phyloP scores from a whole-genome alignment of 1,140 invertebrate species.

The Gryllus bimaculatus region DNA sequence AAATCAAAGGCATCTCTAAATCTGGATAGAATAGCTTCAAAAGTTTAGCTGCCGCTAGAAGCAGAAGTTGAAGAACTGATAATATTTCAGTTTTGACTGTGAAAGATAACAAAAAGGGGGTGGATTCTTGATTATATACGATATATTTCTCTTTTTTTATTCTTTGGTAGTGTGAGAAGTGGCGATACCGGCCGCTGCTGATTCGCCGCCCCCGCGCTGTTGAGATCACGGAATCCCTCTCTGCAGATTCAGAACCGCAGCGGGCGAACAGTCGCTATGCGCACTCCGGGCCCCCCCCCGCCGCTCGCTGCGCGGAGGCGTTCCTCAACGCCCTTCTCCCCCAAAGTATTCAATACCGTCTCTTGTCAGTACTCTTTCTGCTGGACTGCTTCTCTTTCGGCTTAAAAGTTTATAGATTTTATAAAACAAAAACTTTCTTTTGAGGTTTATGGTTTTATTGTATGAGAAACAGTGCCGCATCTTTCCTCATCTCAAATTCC shows the following conservation, averaged over 20 bases:
- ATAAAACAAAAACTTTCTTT: neutral
- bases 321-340: neutral
- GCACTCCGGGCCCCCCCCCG: too few species aligned
- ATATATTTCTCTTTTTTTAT: slow-evolving; percentile 2
- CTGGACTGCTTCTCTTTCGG: neutral
- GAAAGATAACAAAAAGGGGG: neutral
- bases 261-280: neutral
- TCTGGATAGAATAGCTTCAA: slow-evolving; percentile 4
- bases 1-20: neutral
- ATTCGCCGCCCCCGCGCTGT: neutral
- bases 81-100: slow-evolving; percentile 5
- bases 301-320: neutral
- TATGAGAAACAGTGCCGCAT: neutral
- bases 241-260: neutral
- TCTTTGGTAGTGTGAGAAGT: neutral
- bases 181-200: neutral
- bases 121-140: neutral
- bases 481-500: slow-evolving; percentile 1
- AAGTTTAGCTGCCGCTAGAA: neutral
- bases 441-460: slow-evolving; percentile 4
- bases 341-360: neutral
- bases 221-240: neutral
- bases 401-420: slow-evolving; percentile 2
- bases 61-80: slow-evolving; percentile 1
- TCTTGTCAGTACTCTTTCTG: neutral